These are phyloP conservation scores for Genyomyrus donnyi DNA, from an alignment of 2,113 vertebrate species.

Conservation along the genomic window DNA sequence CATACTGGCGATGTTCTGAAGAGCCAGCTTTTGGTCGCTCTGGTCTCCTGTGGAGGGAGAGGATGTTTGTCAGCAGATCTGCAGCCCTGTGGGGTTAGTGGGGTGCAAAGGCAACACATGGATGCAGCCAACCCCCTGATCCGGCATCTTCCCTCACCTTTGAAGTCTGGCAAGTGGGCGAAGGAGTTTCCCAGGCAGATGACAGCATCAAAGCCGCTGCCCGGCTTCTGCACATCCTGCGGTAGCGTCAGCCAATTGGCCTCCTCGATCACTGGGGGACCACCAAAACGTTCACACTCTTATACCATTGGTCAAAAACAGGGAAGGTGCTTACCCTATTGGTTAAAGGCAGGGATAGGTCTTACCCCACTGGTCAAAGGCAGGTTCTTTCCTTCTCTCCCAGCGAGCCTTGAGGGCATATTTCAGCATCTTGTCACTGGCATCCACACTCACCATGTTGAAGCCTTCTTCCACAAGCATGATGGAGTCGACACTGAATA, in stretches of 20 bases:
- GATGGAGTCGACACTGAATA: slow-evolving; percentile 84
- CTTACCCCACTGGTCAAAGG: slow-evolving; percentile 90
- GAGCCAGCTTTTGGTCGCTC: slow-evolving; percentile 82
- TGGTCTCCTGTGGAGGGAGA: slow-evolving; percentile 74
- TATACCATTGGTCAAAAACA: neutral
- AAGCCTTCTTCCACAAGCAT: slow-evolving; percentile 96
- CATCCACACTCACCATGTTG: slow-evolving; percentile 81
- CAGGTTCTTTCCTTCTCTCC: slow-evolving; percentile 79
- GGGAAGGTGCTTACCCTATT: slow-evolving; percentile 69
- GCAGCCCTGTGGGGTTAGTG: neutral
- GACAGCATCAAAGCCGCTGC: slow-evolving; percentile 80
- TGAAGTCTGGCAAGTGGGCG: slow-evolving; percentile 92
- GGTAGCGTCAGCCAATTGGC: slow-evolving; percentile 89
- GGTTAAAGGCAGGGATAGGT: slow-evolving; percentile 65
- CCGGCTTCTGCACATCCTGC: slow-evolving; percentile 75
- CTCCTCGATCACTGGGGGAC: slow-evolving; percentile 80
- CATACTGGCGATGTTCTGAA: slow-evolving; percentile 90
- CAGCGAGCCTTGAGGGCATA: slow-evolving; percentile 87
- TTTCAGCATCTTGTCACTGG: slow-evolving; percentile 98
- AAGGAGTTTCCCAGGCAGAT: slow-evolving; percentile 98
- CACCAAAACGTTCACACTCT: neutral
- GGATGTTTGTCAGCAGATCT: neutral
- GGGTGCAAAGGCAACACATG: neutral
- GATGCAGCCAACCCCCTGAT: neutral
- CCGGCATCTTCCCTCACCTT: slow-evolving; percentile 61